phyloP scores from a whole-genome alignment of 2,888 invertebrate genomes.

The Rhagonycha fulva region DNA sequence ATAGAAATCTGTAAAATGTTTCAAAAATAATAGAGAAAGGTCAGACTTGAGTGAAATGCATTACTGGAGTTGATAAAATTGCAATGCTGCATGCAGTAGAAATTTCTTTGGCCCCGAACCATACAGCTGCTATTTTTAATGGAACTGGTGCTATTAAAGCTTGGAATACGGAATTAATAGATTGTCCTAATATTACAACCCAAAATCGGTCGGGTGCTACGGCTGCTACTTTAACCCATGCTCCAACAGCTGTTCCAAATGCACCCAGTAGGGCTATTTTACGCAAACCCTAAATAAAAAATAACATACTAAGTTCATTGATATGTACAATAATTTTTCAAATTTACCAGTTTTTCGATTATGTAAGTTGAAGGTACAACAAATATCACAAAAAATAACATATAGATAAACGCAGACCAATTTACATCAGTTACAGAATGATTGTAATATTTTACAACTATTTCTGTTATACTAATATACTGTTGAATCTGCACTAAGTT shows the following conservation, averaged over 20 bases:
- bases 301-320: no score
- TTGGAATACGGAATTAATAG: constrained; percentile 83
- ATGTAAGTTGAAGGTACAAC: no score
- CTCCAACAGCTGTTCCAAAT: constrained; percentile 81
- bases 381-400: no score
- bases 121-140: constrained; percentile 88
- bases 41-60: constrained; percentile 37
- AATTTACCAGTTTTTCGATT: no score
- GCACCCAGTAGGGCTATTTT: constrained; percentile 79
- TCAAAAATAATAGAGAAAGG: neutral
- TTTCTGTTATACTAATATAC: no score
- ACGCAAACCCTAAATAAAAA: constrained; percentile 71
- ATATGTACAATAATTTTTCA: no score
- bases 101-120: constrained; percentile 97
- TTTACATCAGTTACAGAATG: no score
- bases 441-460: no score
- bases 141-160: constrained; percentile 91
- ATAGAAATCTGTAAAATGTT: constrained; percentile 77
- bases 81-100: constrained; percentile 97
- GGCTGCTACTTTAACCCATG: constrained; percentile 88
- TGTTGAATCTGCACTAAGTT: no score
- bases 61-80: constrained; percentile 97
- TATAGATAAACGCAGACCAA: no score
- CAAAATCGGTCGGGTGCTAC: constrained; percentile 81
- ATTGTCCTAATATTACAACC: constrained; percentile 86